Evolutionary conservation across 92 coral and sea anemone genomes (phyloP).

Genomic region (Desmophyllum pertusum): DNA sequence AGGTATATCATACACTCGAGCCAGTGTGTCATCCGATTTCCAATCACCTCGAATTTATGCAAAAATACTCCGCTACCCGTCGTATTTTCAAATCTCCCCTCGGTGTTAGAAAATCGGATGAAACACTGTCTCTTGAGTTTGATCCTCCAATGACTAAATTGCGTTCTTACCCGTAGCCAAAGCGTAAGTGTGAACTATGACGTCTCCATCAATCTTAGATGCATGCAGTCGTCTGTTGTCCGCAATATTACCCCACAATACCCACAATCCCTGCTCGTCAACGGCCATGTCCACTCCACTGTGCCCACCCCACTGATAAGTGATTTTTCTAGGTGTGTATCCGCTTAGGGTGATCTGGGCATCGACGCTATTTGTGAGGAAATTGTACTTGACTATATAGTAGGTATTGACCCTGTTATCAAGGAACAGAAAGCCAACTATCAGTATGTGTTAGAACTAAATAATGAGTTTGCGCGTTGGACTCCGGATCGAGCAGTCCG

Average conservation of each 20-base stretch:
- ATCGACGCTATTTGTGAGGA: constrained; percentile 3
- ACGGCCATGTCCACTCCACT: constrained; percentile 57
- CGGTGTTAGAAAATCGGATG: no score
- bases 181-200: background rate
- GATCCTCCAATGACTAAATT: no score
- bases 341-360: background rate
- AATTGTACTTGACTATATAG: constrained; percentile 33
- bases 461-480: no score
- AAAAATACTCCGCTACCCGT: no score
- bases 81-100: no score
- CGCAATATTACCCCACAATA: constrained; percentile 11
- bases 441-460: background rate
- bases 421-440: background rate
- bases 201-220: constrained; percentile 23
- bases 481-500: no score
- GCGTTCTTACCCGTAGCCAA: background rate
- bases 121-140: no score
- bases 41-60: no score
- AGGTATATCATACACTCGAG: no score
- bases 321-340: background rate
- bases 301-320: constrained; percentile 49
- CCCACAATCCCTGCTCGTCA: constrained; percentile 67
- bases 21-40: no score
- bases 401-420: constrained; percentile 5
- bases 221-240: constrained; percentile 27